Percentiles rank a stretch among this genome's conserved stretches.
phyloP scores from a whole-genome alignment of 2,888 invertebrate species.

The Seira sanloemensis region DNA sequence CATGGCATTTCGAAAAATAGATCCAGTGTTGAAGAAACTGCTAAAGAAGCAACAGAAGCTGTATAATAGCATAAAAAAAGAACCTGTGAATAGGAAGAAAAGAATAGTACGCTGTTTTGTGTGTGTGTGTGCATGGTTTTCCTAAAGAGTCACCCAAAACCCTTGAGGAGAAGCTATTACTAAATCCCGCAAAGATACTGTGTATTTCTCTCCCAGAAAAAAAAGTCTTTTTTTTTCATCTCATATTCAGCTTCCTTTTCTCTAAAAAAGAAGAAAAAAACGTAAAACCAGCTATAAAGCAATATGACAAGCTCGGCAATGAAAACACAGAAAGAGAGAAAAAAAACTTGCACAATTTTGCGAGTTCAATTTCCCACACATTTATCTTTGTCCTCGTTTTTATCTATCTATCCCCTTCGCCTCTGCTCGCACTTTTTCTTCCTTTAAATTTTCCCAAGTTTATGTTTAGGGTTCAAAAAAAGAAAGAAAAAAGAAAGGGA shows the following conservation, averaged over 20 bases:
- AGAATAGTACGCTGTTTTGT: constrained; percentile 9
- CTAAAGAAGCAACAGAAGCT: constrained; percentile 55
- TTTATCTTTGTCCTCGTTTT: constrained; percentile 63
- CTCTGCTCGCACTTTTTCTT: constrained; percentile 40
- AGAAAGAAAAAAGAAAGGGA: constrained; percentile 12
- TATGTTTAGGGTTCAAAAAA: constrained; percentile 39
- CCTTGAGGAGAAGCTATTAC: constrained; percentile 46
- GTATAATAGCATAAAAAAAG: constrained; percentile 3
- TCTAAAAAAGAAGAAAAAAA: constrained; percentile 35
- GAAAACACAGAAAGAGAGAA: too few species aligned
- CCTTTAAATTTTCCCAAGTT: constrained; percentile 10
- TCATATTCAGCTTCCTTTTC: constrained; percentile 17
- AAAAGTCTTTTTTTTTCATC: constrained; percentile 12
- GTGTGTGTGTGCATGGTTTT: constrained; percentile 24
- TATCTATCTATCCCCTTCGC: constrained; percentile 31
- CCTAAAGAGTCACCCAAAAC: constrained; percentile 52
- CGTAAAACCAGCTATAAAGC: constrained; percentile 60
- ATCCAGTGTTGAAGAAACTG: constrained; percentile 62
- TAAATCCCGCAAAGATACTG: constrained; percentile 31
- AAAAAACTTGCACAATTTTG: constrained; percentile 57
- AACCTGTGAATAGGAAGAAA: constrained; percentile 25
- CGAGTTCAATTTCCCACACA: constrained; percentile 62
- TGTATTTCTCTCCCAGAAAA: neutral
- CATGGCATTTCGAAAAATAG: constrained; percentile 51
- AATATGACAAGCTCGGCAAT: constrained; percentile 59